Evolutionary conservation across 2,113 vertebrate species (phyloP), one percentile per base, ranked within the genome.

Genomic region (Pomatorhinus ruficollis): DNA sequence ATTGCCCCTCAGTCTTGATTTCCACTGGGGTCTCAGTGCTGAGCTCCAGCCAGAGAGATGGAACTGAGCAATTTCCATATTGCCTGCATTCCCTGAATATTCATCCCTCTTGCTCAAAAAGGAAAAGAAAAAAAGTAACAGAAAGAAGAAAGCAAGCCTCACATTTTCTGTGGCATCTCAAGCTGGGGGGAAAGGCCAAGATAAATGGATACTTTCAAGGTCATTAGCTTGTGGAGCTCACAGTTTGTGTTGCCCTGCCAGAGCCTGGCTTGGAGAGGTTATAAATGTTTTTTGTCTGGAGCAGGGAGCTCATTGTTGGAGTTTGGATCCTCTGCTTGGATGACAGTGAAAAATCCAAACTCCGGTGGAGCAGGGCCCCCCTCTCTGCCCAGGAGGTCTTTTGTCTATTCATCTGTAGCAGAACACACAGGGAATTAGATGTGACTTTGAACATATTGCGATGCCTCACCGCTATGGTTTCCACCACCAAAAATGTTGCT

Each of bases 171-270:
- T 97, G 97, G 92, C 96, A 96, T 96, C 96, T 98, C 97, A 96
- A 96, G 90, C 39, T 88, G 97, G 90, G 98, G 94, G 90, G 60
- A 97, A 98, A 98, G 96, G 97, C 97, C 70, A 44, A 98, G 97
- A 98, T 98, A 98, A 98, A 98, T 98, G 96, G 96, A 96, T 97
- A 96, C 94, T 95, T 98, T 98, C 97, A 97, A 98, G 98, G 97
- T 98, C 97, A 97, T 98, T 98, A 98, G 91, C 96, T 97, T 92
- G 92, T 95, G 89, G 94, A 97, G 95, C 89, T 97, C 94, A 88
- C 90, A 61, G 96, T 95, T 95, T 94, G 79, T 96, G 95, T 96
- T 20, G 14, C 93, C 89, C 84, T 97, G 96, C 97, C 98, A 98
- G 95, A 96, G 90, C 96, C 93, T 60, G 39, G 95, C 93, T 97